phyloP scores from a whole-genome alignment of 2,113 vertebrate species.

The Trematomus loennbergii region DNA sequence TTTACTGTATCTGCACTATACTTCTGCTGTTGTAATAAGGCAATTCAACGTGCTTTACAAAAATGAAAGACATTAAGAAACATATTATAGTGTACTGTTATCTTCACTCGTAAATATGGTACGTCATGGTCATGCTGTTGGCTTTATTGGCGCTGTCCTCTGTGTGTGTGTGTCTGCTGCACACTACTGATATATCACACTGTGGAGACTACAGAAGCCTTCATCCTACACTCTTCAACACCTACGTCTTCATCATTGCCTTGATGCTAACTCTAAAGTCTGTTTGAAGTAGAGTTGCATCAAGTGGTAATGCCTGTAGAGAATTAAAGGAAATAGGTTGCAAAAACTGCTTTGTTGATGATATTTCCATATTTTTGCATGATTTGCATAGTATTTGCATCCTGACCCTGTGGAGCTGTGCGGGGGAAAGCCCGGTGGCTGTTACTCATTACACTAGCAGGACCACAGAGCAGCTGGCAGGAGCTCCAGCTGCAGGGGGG shows the following conservation, averaged over 20 bases:
- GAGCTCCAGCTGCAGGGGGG: conserved; percentile 24
- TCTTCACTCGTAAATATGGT: no score
- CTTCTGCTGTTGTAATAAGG: no score
- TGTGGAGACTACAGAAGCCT: background rate
- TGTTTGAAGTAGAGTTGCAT: background rate
- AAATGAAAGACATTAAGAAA: no score
- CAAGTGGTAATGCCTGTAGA: background rate
- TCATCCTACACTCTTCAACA: background rate
- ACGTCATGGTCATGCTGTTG: no score
- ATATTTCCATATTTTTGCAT: conserved; percentile 75
- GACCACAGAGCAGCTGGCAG: conserved; percentile 54
- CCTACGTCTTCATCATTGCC: background rate
- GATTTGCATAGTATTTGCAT: conserved; percentile 82
- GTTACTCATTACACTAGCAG: conserved; percentile 59
- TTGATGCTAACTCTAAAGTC: background rate
- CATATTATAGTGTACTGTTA: no score
- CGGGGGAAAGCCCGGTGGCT: conserved; percentile 58
- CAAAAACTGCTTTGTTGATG: conserved; percentile 4
- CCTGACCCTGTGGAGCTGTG: conserved; percentile 40
- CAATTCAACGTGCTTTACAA: no score
- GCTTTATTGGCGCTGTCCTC: background rate
- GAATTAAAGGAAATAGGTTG: background rate
- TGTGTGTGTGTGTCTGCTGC: background rate
- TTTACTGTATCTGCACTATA: no score
- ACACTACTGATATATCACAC: background rate